phyloP scores from a whole-genome alignment of 2,888 invertebrate genomes.

The Seira sanloemensis region DNA sequence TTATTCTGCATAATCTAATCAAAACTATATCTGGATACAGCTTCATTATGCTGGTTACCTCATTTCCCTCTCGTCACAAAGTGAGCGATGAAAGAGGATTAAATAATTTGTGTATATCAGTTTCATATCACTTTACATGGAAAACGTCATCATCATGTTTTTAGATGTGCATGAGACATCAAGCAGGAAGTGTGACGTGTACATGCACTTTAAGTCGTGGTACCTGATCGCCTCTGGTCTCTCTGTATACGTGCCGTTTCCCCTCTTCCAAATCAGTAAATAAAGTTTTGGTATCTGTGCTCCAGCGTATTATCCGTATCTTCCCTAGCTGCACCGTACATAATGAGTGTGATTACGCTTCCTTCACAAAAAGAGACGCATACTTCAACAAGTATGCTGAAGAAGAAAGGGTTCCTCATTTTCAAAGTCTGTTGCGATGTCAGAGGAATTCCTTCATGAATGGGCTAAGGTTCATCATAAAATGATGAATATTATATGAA shows the following conservation, averaged over 20 bases:
- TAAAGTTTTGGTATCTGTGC: neutral
- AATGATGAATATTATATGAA: slow-evolving; percentile 3
- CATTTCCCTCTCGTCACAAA: too few relatives aligned
- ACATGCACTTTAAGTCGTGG: neutral
- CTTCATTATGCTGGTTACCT: neutral
- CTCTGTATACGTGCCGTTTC: neutral
- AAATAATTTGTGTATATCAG: neutral
- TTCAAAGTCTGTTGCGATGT: neutral
- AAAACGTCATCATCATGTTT: neutral
- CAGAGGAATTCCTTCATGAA: slow-evolving; percentile 11
- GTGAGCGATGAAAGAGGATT: neutral
- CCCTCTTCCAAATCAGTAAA: slow-evolving; percentile 8
- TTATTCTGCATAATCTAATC: neutral
- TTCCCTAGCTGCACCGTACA: slow-evolving; percentile 13
- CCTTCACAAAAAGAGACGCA: neutral
- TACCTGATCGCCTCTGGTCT: neutral
- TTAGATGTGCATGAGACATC: neutral
- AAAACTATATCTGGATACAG: neutral
- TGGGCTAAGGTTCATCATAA: slow-evolving; percentile 13
- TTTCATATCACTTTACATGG: neutral
- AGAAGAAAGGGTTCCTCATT: neutral
- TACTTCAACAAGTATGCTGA: slow-evolving; percentile 5
- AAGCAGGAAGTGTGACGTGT: slow-evolving; percentile 39
- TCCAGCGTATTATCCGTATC: slow-evolving; percentile 11
- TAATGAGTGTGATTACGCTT: slow-evolving; percentile 12